phyloP scores from a whole-genome alignment of 2,113 vertebrate species.

The Xenopus borealis region DNA sequence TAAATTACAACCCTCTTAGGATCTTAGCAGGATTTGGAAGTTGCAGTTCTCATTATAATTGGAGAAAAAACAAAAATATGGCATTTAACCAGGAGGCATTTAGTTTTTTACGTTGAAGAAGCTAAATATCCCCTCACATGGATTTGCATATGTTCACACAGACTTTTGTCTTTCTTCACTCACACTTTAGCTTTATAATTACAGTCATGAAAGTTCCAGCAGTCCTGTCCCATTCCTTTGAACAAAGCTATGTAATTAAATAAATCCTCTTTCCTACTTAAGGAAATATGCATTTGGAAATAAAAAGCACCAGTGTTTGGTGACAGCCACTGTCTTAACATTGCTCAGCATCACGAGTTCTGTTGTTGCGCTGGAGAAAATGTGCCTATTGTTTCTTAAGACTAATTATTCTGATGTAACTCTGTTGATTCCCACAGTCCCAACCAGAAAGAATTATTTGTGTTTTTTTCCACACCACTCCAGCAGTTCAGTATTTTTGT shows the following conservation, averaged over 20 bases:
- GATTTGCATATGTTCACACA: slow-evolving; percentile 7
- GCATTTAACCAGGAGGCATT: neutral
- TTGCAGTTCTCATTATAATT: too few relatives aligned
- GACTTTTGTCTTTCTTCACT: slow-evolving; percentile 8
- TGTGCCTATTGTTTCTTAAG: slow-evolving; percentile 37
- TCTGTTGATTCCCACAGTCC: slow-evolving; percentile 24
- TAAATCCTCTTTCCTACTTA: slow-evolving; percentile 47
- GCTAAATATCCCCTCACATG: slow-evolving; percentile 5
- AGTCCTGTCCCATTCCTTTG: slow-evolving; percentile 28
- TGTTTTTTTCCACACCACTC: neutral
- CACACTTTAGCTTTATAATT: slow-evolving; percentile 31
- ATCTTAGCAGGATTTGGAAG: too few relatives aligned
- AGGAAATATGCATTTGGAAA: slow-evolving; percentile 44
- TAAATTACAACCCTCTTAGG: too few relatives aligned
- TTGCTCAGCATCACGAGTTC: slow-evolving; percentile 20
- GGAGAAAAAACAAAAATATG: neutral
- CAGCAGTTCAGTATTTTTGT: neutral
- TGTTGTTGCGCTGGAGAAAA: slow-evolving; percentile 32
- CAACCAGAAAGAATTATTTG: neutral
- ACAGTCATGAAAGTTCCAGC: slow-evolving; percentile 10
- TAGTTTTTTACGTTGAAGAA: neutral
- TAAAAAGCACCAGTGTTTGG: slow-evolving; percentile 40
- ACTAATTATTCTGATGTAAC: slow-evolving; percentile 27
- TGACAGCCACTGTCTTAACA: slow-evolving; percentile 9
- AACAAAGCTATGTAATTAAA: slow-evolving; percentile 42